These are phyloP conservation scores for Epirrita christyi DNA, from an alignment of 2,888 invertebrate genomes.

Conservation along the genomic window DNA sequence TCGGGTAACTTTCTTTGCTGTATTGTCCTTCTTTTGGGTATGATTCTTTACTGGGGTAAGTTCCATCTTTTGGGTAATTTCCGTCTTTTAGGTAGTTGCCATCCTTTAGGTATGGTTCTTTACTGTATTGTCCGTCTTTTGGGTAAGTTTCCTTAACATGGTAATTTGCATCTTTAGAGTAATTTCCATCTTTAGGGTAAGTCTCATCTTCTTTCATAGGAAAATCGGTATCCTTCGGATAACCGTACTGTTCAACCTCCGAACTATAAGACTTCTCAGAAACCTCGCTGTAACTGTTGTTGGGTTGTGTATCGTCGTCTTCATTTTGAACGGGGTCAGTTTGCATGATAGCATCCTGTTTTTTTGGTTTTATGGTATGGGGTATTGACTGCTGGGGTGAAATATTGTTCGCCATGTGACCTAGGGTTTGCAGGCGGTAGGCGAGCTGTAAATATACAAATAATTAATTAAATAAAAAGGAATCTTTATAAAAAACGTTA, in stretches of 20 bases:
- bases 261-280: constrained; percentile 45
- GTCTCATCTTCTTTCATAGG: constrained; percentile 20
- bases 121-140: constrained; percentile 13
- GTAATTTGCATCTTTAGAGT: constrained; percentile 2
- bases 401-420: constrained; percentile 54
- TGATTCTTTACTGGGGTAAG: not conserved
- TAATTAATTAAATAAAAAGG: not conserved
- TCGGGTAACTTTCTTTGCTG: constrained; percentile 13
- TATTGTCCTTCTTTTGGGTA: constrained; percentile 8
- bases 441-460: constrained; percentile 54
- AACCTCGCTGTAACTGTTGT: constrained; percentile 61
- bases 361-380: constrained; percentile 56
- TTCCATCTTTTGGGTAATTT: constrained; percentile 23
- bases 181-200: constrained; percentile 10
- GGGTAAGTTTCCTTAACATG: not conserved
- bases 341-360: constrained; percentile 79
- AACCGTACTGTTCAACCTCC: constrained; percentile 36
- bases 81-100: constrained; percentile 5
- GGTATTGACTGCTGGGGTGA: constrained; percentile 43
- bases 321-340: constrained; percentile 71
- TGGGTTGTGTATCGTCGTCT: constrained; percentile 64
- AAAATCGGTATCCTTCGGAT: constrained; percentile 18
- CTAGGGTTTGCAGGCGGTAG: constrained; percentile 63
- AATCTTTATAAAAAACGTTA: no score
- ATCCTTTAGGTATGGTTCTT: constrained; percentile 3